These are phyloP conservation scores for Apamea epomidion DNA, from an alignment of 2,888 invertebrate species.

Conservation along the genomic window DNA sequence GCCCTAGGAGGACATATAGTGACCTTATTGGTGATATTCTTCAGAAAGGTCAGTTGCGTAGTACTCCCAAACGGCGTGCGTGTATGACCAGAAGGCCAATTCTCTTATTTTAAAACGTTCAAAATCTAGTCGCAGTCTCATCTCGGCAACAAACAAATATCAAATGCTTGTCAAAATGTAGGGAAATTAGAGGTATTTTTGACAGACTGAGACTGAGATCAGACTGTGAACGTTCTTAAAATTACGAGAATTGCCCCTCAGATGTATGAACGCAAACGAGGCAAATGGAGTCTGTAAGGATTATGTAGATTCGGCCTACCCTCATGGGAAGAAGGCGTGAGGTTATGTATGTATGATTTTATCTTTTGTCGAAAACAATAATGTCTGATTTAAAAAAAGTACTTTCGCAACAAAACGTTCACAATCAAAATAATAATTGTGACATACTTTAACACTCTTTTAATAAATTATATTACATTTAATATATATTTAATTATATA, in stretches of 20 bases:
- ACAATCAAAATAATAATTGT: conserved; percentile 18
- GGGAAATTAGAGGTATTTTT: no score
- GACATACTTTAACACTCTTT: background rate
- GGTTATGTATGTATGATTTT: background rate
- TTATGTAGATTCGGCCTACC: background rate
- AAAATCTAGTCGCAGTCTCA: no score
- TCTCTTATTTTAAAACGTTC: no score
- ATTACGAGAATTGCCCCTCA: no score
- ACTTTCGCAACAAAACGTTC: background rate
- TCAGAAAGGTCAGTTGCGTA: no score
- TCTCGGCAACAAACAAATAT: no score
- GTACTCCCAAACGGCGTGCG: background rate
- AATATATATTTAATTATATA: no score
- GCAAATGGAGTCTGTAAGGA: background rate
- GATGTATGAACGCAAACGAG: background rate
- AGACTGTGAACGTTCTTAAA: no score
- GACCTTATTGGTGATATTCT: background rate
- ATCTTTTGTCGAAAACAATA: background rate
- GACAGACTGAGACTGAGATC: no score
- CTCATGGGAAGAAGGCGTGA: no score
- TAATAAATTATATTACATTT: no score
- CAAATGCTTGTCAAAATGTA: no score
- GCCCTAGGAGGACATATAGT: background rate
- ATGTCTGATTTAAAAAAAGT: background rate
- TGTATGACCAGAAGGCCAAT: background rate